Evolutionary conservation across 2,113 vertebrate genomes (phyloP).

Genomic region (Hypanus sabinus): DNA sequence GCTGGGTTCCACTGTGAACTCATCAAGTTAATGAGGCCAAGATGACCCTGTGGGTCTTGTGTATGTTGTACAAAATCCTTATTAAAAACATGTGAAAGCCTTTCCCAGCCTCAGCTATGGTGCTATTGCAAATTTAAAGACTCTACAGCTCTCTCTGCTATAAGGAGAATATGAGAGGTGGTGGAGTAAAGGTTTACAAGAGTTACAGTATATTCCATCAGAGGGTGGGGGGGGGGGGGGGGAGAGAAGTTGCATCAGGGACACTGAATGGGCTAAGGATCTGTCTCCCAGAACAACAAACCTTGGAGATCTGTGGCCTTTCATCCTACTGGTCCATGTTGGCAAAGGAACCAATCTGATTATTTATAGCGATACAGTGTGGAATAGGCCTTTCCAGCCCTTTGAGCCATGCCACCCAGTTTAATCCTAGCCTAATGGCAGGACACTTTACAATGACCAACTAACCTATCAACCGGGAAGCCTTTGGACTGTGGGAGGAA

Average conservation of each 20-base stretch:
- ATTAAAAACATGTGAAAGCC: background rate
- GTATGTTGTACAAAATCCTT: background rate
- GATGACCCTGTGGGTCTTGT: background rate
- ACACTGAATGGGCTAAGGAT: background rate
- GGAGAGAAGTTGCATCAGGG: background rate
- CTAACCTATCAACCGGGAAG: too few species aligned
- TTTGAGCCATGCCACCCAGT: too few species aligned
- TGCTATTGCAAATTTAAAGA: background rate
- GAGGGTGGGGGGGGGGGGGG: background rate
- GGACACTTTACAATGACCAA: too few species aligned
- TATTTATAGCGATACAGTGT: too few species aligned
- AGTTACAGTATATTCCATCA: background rate
- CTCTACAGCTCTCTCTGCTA: background rate
- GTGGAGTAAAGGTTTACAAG: background rate
- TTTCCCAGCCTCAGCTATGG: background rate
- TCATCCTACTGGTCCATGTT: too few species aligned
- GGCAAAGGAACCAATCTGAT: too few species aligned
- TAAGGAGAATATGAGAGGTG: background rate
- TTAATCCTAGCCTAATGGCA: too few species aligned
- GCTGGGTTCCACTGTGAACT: background rate
- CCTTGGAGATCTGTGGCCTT: too few species aligned
- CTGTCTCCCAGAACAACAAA: background rate
- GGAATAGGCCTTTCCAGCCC: too few species aligned
- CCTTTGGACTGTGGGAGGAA: too few species aligned
- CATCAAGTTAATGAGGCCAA: conserved; percentile 12